Percentiles rank a stretch among this genome's conserved stretches.
Evolutionary conservation across 92 coral and sea anemone species (phyloP).

Genomic region (Siderastrea radians): DNA sequence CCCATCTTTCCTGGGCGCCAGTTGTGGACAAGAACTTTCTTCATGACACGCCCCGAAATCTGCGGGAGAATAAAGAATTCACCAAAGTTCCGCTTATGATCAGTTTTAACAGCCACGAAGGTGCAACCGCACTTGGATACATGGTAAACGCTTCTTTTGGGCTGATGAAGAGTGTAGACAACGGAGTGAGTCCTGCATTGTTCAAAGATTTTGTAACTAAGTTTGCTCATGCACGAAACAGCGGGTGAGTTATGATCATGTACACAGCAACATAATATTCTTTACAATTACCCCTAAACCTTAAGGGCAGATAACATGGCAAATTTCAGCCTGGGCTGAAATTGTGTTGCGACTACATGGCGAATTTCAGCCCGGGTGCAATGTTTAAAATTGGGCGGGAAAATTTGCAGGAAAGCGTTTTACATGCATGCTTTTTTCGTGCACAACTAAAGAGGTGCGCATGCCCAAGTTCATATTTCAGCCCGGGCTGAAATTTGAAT

Average conservation of each 20-base stretch:
- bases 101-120: neutral
- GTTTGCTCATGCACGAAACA: neutral
- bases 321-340: too few relatives aligned
- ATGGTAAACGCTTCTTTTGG: neutral
- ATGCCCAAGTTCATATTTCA: too few relatives aligned
- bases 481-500: too few relatives aligned
- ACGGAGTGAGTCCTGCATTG: neutral
- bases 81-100: constrained; percentile 39
- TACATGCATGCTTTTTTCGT: too few relatives aligned
- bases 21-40: neutral
- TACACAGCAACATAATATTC: too few relatives aligned
- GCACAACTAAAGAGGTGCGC: too few relatives aligned
- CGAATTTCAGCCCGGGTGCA: too few relatives aligned
- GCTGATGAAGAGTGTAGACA: neutral
- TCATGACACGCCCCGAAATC: neutral
- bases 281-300: too few relatives aligned
- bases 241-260: neutral
- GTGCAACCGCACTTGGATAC: constrained; percentile 14
- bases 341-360: too few relatives aligned
- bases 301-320: too few relatives aligned
- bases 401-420: too few relatives aligned
- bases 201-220: constrained; percentile 5
- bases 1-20: constrained; percentile 49
- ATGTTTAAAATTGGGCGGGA: too few relatives aligned
- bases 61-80: constrained; percentile 29